Conservation (phyloP, 1,140 invertebrate genomes). For the Orussus abietinus region DNA sequence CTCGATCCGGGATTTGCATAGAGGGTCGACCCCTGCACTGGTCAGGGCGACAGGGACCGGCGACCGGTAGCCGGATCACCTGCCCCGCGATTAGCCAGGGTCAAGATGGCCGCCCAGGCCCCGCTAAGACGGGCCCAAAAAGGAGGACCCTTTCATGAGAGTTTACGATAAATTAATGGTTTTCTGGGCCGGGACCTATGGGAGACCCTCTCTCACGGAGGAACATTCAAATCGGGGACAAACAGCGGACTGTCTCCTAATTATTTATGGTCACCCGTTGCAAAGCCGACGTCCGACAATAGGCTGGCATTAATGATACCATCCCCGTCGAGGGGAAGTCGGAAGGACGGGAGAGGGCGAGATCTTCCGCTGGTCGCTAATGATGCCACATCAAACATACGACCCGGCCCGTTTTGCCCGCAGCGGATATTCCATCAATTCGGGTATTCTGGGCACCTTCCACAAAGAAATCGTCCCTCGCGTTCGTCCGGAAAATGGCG, state of each 20-base stretch:
- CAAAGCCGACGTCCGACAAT: conserved; percentile 6
- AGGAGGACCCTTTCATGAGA: conserved; percentile 16
- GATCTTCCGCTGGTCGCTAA: conserved; percentile 29
- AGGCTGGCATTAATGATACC: conserved; percentile 15
- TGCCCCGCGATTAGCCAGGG: conserved; percentile 47
- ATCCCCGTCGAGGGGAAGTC: conserved; percentile 19
- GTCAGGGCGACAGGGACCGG: conserved; percentile 11
- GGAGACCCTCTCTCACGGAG: conserved; percentile 27
- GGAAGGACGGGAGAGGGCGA: conserved; percentile 24
- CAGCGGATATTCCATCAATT: too few species aligned
- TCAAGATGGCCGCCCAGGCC: conserved; percentile 34
- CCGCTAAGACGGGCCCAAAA: not conserved
- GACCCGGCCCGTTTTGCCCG: too few species aligned
- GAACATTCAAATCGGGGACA: conserved; percentile 23
- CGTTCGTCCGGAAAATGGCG: too few species aligned
- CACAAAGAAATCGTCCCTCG: too few species aligned
- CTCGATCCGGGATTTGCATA: conserved; percentile 35
- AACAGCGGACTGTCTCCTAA: conserved; percentile 21
- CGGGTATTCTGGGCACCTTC: too few species aligned
- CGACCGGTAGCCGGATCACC: conserved; percentile 37
- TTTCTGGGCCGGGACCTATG: conserved; percentile 21
- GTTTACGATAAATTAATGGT: conserved; percentile 49
- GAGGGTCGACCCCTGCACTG: conserved; percentile 23
- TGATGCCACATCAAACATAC: conserved; percentile 26
- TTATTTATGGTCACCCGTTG: conserved; percentile 34